Evolutionary conservation across 2,888 invertebrate genomes (phyloP), one percentile per base, ranked within the genome.

Genomic region (Uropetala carovei): DNA sequence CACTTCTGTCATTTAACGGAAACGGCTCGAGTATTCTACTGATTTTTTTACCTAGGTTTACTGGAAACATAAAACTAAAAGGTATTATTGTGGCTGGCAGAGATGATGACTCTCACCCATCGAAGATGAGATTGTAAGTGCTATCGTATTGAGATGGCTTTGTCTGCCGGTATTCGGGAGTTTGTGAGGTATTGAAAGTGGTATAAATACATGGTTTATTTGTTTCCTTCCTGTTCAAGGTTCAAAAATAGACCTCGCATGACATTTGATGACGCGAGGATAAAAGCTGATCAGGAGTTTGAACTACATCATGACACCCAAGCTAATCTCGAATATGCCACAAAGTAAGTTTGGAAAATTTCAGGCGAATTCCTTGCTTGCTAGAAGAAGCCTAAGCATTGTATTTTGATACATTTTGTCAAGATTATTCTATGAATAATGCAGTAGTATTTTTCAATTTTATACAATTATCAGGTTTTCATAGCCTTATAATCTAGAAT

Each of bases 21-120:
- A 84, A 60, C 5, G 30, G 27, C 68, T 0, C 16, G n/a, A 68
- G 7, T 64, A 92, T 92, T 57, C 18, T 18, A 7, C 30, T 89
- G 3, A 83, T 14, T 92, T 58, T 22, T 93, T 82, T 93, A 93
- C 93, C 59, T 93, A 97, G 97, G 57, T 99, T 99, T 94, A 98
- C 98, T 68, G 99, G 99, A 60, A 98, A 98, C 95, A 96, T 99
- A 0, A 99, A 99, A 95, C 95, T 99, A 91, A 99, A 99, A 95
- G 99, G 99, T 14, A 97, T 99, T 82, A 98, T 98, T 94, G 95
- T 99, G 92, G 96, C 98, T 93, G 99, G 99, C n/a, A 98, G 98
- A 93, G 97, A 98, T 94, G 97, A 98, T 93, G 97, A 97, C 93
- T 96, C 97, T 30, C 98, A 99, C 96, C 99, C 99, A 22, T 96